Percentiles rank a stretch among this genome's conserved stretches.
Conservation (phyloP, 2,888 invertebrate species). For the Galeruca laticollis region DNA sequence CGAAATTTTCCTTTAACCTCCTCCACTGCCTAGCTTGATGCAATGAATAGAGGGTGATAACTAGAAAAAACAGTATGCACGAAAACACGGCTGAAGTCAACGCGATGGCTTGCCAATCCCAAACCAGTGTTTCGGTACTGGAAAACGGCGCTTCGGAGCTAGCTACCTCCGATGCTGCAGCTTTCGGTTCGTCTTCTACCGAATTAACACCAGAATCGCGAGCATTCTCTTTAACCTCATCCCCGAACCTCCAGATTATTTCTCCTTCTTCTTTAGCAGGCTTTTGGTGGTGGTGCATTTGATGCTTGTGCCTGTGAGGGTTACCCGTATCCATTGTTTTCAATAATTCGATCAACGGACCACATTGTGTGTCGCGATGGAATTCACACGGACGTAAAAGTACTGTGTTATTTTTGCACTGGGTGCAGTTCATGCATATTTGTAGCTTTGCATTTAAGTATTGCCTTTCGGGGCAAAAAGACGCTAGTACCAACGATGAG, state of each 20-base stretch:
- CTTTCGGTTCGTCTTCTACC: constrained; percentile 18
- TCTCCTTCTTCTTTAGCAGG: constrained; percentile 37
- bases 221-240: constrained; percentile 43
- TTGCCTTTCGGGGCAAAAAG: constrained; percentile 67
- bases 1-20: constrained; percentile 80
- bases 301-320: constrained; percentile 54
- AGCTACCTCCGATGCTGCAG: constrained; percentile 59
- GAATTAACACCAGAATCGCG: neutral
- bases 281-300: constrained; percentile 49
- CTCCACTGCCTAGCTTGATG: constrained; percentile 86
- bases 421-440: constrained; percentile 78
- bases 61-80: constrained; percentile 83
- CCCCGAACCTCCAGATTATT: constrained; percentile 48
- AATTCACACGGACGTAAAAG: constrained; percentile 80
- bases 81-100: constrained; percentile 80
- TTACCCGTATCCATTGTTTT: constrained; percentile 41
- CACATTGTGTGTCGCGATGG: constrained; percentile 82
- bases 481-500: constrained; percentile 53
- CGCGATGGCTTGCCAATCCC: constrained; percentile 82
- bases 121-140: constrained; percentile 68
- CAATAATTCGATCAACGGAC: constrained; percentile 64
- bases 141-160: constrained; percentile 66
- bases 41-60: constrained; percentile 80
- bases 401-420: constrained; percentile 74
- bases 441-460: constrained; percentile 78